Conservation (phyloP, 1,140 invertebrate genomes). For the Teleopsis dalmanni region DNA sequence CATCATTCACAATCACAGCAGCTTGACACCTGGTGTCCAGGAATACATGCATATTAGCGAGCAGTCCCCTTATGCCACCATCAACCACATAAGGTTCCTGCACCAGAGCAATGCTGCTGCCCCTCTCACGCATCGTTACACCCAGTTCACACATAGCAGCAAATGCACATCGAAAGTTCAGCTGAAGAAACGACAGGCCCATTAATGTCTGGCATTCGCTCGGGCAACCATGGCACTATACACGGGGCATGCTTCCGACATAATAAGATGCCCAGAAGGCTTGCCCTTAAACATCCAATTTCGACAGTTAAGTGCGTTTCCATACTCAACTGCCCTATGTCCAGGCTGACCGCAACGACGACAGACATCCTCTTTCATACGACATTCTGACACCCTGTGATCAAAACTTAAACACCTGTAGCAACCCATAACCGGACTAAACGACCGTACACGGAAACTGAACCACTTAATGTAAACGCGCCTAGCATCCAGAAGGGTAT, state of each 20-base stretch:
- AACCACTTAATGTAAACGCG: constrained; percentile 1
- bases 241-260: constrained; percentile 46
- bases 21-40: not conserved
- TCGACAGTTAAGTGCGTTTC: constrained; percentile 3
- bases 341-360: constrained; percentile 10
- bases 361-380: constrained; percentile 2
- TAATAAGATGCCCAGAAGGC: constrained; percentile 48
- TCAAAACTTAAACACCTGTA: not conserved
- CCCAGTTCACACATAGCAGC: not conserved
- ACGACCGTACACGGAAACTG: not conserved
- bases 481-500: not conserved
- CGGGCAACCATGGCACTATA: not conserved
- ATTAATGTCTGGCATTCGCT: not conserved
- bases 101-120: not conserved
- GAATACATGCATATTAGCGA: not conserved
- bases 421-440: not conserved
- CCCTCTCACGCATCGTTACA: not conserved
- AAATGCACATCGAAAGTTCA: not conserved
- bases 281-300: not conserved
- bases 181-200: not conserved
- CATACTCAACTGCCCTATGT: not conserved
- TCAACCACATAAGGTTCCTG: not conserved
- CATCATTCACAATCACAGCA: constrained; percentile 5
- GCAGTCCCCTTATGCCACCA: constrained; percentile 1
- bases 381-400: constrained; percentile 4